phyloP scores from a whole-genome alignment of 2,888 invertebrate species.

The Bellardia bayeri region DNA sequence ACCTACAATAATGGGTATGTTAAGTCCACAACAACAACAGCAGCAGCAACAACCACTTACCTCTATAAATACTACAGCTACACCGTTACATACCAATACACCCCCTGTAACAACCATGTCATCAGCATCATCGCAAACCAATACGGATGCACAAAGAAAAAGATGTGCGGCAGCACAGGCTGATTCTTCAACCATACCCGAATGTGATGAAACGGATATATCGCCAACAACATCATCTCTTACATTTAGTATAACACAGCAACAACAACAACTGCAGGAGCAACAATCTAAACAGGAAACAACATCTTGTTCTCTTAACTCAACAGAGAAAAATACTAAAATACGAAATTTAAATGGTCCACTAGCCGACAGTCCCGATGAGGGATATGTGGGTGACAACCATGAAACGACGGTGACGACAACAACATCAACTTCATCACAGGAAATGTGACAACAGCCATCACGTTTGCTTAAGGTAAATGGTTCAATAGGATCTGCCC shows the following conservation, averaged over 20 bases:
- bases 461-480: constrained; percentile 55
- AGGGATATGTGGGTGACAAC: constrained; percentile 93
- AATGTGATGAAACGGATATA: constrained; percentile 83
- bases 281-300: constrained; percentile 68
- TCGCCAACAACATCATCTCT: constrained; percentile 77
- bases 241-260: constrained; percentile 69
- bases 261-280: constrained; percentile 67
- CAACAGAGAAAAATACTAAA: constrained; percentile 84
- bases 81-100: constrained; percentile 67
- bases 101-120: constrained; percentile 51
- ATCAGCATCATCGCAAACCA: constrained; percentile 77
- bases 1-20: constrained; percentile 76
- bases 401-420: constrained; percentile 84
- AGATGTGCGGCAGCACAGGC: constrained; percentile 87
- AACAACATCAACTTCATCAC: constrained; percentile 83
- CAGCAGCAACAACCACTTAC: constrained; percentile 72
- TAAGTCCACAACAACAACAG: constrained; percentile 72
- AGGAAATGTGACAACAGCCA: constrained; percentile 87
- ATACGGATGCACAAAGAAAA: constrained; percentile 80
- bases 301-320: constrained; percentile 61
- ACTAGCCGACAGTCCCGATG: constrained; percentile 93
- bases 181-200: constrained; percentile 84
- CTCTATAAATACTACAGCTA: constrained; percentile 71
- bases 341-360: constrained; percentile 84
- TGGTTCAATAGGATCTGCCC: constrained; percentile 45